Conservation (phyloP, 2,797 vertebrate genomes). For the Takifugu ocellatus region DNA sequence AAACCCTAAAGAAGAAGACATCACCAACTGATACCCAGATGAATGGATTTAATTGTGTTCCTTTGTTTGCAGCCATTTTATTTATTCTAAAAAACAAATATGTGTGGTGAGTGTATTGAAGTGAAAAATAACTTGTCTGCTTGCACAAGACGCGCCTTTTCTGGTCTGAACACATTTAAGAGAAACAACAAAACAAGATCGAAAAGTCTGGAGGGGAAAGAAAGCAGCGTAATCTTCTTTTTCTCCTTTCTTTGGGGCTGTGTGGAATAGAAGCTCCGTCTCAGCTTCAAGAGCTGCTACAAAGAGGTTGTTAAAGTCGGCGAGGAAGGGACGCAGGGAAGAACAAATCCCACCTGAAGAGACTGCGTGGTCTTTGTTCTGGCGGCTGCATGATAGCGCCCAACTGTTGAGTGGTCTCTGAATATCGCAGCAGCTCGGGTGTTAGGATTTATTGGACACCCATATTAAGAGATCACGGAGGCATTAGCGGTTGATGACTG, state of each 20-base stretch:
- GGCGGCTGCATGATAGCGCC: neutral
- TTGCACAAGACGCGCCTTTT: slow-evolving; percentile 18
- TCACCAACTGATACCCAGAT: no score
- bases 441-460: slow-evolving; percentile 29
- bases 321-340: neutral
- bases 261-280: neutral
- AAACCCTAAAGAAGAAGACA: no score
- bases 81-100: slow-evolving; percentile 8
- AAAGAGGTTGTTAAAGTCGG: neutral
- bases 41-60: no score
- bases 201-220: neutral
- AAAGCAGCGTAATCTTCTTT: neutral
- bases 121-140: slow-evolving; percentile 3
- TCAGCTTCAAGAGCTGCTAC: slow-evolving; percentile 3
- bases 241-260: neutral
- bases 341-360: neutral
- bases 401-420: slow-evolving; percentile 2
- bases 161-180: slow-evolving; percentile 11
- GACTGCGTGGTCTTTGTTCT: slow-evolving; percentile 23
- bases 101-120: neutral
- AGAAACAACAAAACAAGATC: neutral
- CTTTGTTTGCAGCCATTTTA: neutral
- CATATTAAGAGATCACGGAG: neutral
- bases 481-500: slow-evolving; percentile 1
- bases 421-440: slow-evolving; percentile 11